A percentile compares a stretch with the other conserved stretches of the same genome.
Evolutionary conservation across 2,797 vertebrate genomes (phyloP).

Genomic region (Lithobates pipiens): DNA sequence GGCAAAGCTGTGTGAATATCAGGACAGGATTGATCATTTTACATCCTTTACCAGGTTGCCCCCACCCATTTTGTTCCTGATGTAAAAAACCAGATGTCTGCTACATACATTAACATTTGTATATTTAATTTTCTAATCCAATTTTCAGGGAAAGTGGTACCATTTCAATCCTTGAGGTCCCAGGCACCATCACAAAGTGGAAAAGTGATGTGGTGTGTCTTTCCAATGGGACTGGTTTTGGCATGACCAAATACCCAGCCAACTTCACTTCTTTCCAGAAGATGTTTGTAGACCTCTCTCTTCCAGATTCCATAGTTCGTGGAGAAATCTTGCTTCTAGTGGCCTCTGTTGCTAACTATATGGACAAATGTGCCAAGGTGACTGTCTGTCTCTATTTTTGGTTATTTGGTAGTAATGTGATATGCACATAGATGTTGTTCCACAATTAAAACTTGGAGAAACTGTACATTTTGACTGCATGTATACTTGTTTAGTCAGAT

Average conservation of each 20-base stretch:
- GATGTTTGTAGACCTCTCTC: constrained; percentile 3
- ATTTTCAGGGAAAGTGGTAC: background rate
- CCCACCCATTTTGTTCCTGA: too few relatives aligned
- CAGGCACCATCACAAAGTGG: constrained; percentile 47
- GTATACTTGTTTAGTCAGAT: too few relatives aligned
- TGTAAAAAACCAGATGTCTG: background rate
- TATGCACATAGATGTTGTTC: background rate
- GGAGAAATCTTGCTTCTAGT: background rate
- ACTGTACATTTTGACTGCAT: too few relatives aligned
- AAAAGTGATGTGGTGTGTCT: background rate
- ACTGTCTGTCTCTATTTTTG: background rate
- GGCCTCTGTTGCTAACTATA: background rate
- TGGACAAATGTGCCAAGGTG: constrained; percentile 26
- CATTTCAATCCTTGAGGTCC: background rate
- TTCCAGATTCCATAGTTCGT: constrained; percentile 3
- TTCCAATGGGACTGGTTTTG: background rate
- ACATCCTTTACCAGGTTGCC: too few relatives aligned
- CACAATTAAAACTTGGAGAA: too few relatives aligned
- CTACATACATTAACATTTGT: background rate
- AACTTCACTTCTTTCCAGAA: constrained; percentile 22
- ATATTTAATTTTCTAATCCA: background rate
- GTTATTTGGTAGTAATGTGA: background rate
- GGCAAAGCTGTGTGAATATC: too few relatives aligned
- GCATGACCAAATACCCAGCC: constrained; percentile 1
- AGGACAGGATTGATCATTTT: too few relatives aligned